These are phyloP conservation scores for Eulacestoma nigropectus DNA, from an alignment of 2,113 vertebrate genomes.

Conservation along the genomic window DNA sequence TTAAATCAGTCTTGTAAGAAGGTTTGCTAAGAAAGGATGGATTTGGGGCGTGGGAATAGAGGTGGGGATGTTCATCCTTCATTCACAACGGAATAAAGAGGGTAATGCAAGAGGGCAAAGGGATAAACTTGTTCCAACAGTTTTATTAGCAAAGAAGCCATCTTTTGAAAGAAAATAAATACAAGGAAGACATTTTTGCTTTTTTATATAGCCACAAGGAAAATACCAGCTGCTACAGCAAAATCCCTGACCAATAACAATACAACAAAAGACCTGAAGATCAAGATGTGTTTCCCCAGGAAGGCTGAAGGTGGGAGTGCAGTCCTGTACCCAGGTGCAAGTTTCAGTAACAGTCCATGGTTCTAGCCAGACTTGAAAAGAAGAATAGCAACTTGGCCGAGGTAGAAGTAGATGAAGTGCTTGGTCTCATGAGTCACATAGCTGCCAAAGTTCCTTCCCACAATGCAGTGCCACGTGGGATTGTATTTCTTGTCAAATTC, in stretches of 20 bases:
- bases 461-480: slow-evolving; percentile 98
- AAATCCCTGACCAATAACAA: slow-evolving; percentile 82
- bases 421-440: slow-evolving; percentile 98
- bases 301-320: slow-evolving; percentile 68
- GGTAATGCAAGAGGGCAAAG: not conserved
- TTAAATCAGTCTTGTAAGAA: not conserved
- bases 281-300: slow-evolving; percentile 60
- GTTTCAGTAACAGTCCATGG: slow-evolving; percentile 45
- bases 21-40: not conserved
- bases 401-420: slow-evolving; percentile 99
- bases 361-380: slow-evolving; percentile 94
- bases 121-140: slow-evolving; percentile 44
- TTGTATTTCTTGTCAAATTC: slow-evolving; percentile 99
- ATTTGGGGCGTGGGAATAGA: not conserved
- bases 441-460: slow-evolving; percentile 97
- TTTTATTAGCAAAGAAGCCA: slow-evolving; percentile 71
- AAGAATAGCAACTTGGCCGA: slow-evolving; percentile 97
- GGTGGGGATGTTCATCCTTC: not conserved
- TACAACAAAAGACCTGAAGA: slow-evolving; percentile 65
- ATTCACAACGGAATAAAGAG: not conserved
- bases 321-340: slow-evolving; percentile 62
- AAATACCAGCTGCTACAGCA: slow-evolving; percentile 76
- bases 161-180: slow-evolving; percentile 72
- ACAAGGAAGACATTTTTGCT: slow-evolving; percentile 69
- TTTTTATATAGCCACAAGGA: slow-evolving; percentile 64